phyloP scores from a whole-genome alignment of 1,140 invertebrate species.

The Bombus sibiricus region DNA sequence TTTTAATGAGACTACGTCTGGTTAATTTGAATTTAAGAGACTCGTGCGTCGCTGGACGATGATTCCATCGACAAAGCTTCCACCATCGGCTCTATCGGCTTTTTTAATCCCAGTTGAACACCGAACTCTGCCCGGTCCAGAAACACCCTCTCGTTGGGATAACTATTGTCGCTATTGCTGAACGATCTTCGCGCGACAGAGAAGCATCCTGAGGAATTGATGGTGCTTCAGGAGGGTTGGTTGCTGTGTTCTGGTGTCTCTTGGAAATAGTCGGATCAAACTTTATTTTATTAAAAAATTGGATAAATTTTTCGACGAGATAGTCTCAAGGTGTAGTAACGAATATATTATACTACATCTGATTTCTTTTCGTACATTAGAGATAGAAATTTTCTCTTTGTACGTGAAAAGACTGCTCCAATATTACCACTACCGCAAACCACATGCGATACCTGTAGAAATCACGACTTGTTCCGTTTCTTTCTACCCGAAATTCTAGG shows the following conservation, averaged over 20 bases:
- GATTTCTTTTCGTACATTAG: too few species aligned
- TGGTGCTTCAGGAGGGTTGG: not conserved
- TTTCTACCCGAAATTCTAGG: not conserved
- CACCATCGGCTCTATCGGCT: not conserved
- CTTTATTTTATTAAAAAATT: not conserved
- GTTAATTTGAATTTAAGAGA: constrained; percentile 21
- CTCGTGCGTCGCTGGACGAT: not conserved
- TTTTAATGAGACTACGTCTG: not conserved
- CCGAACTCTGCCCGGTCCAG: not conserved
- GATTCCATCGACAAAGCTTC: not conserved
- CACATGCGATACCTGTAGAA: not conserved
- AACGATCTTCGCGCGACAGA: not conserved
- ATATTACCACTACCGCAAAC: not conserved
- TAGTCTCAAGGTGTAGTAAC: not conserved
- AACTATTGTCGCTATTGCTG: not conserved
- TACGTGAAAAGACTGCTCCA: not conserved
- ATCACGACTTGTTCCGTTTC: not conserved
- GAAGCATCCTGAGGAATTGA: not conserved
- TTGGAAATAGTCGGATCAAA: not conserved
- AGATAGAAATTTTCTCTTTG: not conserved
- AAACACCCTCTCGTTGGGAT: not conserved
- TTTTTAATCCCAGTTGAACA: not conserved
- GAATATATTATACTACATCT: not conserved
- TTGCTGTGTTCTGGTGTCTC: not conserved
- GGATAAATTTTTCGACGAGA: not conserved